phyloP scores from a whole-genome alignment of 2,113 vertebrate genomes.

The Ondatra zibethicus region DNA sequence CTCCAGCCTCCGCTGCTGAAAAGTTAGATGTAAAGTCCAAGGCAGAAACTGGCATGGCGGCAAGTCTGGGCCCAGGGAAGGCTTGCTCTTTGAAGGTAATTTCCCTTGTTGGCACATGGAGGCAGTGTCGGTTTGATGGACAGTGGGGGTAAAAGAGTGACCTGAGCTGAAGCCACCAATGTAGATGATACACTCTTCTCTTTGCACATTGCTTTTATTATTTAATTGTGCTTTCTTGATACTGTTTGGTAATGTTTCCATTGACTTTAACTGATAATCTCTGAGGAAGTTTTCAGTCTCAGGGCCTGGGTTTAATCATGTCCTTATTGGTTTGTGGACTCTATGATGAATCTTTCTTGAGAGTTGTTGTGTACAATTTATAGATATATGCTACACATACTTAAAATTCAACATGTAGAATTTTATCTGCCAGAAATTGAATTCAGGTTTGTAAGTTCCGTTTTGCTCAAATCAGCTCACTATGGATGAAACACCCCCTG shows the following conservation, averaged over 20 bases:
- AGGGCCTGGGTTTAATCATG: background rate
- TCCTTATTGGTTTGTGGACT: background rate
- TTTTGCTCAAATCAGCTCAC: background rate
- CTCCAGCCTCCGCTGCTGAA: constrained; percentile 66
- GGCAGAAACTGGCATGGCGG: constrained; percentile 48
- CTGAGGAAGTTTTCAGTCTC: background rate
- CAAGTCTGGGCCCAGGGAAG: constrained; percentile 21
- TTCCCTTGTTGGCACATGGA: background rate
- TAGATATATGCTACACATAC: background rate
- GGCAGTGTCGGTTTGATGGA: background rate
- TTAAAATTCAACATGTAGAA: background rate
- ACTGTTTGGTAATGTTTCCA: background rate
- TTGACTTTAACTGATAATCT: background rate
- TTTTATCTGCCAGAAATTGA: background rate
- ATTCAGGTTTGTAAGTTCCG: background rate
- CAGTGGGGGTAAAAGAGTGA: background rate
- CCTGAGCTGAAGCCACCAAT: background rate
- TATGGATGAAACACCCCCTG: background rate
- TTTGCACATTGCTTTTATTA: background rate
- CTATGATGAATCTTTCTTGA: background rate
- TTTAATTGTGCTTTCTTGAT: constrained; percentile 30
- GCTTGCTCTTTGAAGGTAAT: background rate
- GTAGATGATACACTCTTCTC: background rate
- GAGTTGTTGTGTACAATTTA: background rate
- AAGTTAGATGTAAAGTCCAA: constrained; percentile 50